phyloP scores from a whole-genome alignment of 2,113 vertebrate genomes.

The Nestor notabilis region DNA sequence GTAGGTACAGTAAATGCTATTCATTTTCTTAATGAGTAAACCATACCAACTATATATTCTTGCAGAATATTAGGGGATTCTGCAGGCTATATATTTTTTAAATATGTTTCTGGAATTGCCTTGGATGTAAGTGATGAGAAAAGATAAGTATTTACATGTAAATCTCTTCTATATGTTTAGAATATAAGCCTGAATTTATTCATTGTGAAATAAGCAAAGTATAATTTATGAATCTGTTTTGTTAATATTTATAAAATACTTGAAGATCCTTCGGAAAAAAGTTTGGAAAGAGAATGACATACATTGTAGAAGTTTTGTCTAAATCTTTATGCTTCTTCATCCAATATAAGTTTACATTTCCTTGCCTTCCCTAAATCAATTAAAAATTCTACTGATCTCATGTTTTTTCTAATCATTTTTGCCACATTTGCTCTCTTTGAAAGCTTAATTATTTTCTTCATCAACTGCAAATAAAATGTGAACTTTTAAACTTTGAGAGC shows the following conservation, averaged over 20 bases:
- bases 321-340: neutral
- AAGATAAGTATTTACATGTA: neutral
- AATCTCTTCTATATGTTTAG: neutral
- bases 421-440: neutral
- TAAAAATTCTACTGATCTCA: neutral
- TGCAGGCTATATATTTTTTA: neutral
- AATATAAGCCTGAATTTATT: neutral
- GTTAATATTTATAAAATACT: neutral
- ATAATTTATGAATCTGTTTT: neutral
- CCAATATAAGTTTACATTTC: neutral
- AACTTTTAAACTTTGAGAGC: neutral
- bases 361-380: neutral
- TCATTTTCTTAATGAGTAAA: neutral
- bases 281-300: neutral
- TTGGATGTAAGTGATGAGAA: neutral
- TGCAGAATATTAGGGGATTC: neutral
- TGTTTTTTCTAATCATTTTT: neutral
- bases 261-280: neutral
- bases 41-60: neutral
- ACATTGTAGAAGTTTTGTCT: neutral
- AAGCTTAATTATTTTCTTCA: neutral
- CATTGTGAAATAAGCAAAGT: neutral
- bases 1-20: neutral
- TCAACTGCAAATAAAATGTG: neutral
- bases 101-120: neutral